Conservation (phyloP, 2,797 vertebrate species). For the Sebastes trivittatus region DNA sequence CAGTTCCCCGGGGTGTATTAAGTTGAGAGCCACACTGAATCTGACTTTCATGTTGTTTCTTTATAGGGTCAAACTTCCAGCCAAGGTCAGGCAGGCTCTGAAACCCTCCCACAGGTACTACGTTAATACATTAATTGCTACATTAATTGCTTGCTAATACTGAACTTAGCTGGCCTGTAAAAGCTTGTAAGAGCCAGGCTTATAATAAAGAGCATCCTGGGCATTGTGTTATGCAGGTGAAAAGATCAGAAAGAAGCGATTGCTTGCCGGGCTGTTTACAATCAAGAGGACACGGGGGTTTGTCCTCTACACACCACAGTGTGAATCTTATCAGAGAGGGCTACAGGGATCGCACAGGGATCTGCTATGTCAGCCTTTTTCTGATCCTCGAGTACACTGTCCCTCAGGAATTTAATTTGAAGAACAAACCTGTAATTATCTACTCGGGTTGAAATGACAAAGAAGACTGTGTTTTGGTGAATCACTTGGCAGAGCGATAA, state of each 20-base stretch:
- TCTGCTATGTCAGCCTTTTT: slow-evolving; percentile 62
- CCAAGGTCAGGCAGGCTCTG: slow-evolving; percentile 52
- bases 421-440: slow-evolving; percentile 67
- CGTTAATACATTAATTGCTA: slow-evolving; percentile 62
- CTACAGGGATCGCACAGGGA: slow-evolving; percentile 23
- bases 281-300: slow-evolving; percentile 15
- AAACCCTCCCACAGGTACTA: slow-evolving; percentile 34
- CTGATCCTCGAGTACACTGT: slow-evolving; percentile 4
- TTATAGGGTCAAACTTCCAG: slow-evolving; percentile 32
- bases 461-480: slow-evolving; percentile 18
- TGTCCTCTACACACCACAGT: slow-evolving; percentile 30
- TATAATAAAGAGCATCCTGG: slow-evolving; percentile 4
- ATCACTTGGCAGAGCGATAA: slow-evolving; percentile 33
- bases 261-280: slow-evolving; percentile 31
- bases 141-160: slow-evolving; percentile 54
- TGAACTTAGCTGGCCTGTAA: slow-evolving; percentile 26
- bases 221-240: slow-evolving; percentile 13
- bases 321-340: slow-evolving; percentile 58
- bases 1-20: slow-evolving; percentile 37
- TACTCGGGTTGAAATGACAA: slow-evolving; percentile 21
- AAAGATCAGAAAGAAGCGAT: slow-evolving; percentile 10
- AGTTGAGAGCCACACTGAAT: slow-evolving; percentile 19
- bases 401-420: slow-evolving; percentile 38
- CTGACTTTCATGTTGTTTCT: slow-evolving; percentile 31
- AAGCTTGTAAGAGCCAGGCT: slow-evolving; percentile 3